A percentile compares a stretch with the other conserved stretches of the same genome.
Evolutionary conservation across 2,888 invertebrate genomes (phyloP).

Genomic region (Bhutanitis thaidina): DNA sequence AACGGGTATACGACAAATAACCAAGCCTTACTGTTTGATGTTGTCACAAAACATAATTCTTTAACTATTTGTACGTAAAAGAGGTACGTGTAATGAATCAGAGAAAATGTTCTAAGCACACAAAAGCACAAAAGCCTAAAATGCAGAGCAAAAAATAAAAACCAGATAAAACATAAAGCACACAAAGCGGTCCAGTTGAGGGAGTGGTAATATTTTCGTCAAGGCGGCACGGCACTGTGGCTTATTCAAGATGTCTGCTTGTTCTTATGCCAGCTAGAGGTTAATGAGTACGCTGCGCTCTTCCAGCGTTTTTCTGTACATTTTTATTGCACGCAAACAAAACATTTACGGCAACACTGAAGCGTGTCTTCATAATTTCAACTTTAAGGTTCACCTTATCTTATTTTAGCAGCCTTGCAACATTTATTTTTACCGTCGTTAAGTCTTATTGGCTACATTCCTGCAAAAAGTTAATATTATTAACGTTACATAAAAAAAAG

Average conservation of each 20-base stretch:
- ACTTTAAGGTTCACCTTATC: slow-evolving; percentile 15
- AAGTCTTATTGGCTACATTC: neutral
- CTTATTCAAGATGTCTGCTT: slow-evolving; percentile 25
- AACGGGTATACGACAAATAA: too few species aligned
- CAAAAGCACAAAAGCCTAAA: neutral
- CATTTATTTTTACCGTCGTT: slow-evolving; percentile 7
- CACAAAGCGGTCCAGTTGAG: slow-evolving; percentile 5
- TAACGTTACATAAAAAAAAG: too few species aligned
- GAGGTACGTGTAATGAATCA: too few species aligned
- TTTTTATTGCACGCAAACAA: slow-evolving; percentile 27
- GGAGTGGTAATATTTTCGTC: slow-evolving; percentile 22
- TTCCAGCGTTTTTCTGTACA: slow-evolving; percentile 30
- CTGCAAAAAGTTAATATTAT: too few species aligned
- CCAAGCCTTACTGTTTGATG: too few species aligned
- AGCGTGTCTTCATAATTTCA: slow-evolving; percentile 17
- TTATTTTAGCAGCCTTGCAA: slow-evolving; percentile 7
- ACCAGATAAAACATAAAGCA: neutral
- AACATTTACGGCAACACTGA: slow-evolving; percentile 30
- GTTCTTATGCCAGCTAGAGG: slow-evolving; percentile 27
- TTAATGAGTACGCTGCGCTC: slow-evolving; percentile 49
- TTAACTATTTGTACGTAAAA: too few species aligned
- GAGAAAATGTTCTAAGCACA: too few species aligned
- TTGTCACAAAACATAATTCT: too few species aligned
- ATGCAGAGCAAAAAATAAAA: neutral
- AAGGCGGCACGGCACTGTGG: slow-evolving; percentile 10